phyloP scores from a whole-genome alignment of 2,113 vertebrate species.

The Natator depressus region DNA sequence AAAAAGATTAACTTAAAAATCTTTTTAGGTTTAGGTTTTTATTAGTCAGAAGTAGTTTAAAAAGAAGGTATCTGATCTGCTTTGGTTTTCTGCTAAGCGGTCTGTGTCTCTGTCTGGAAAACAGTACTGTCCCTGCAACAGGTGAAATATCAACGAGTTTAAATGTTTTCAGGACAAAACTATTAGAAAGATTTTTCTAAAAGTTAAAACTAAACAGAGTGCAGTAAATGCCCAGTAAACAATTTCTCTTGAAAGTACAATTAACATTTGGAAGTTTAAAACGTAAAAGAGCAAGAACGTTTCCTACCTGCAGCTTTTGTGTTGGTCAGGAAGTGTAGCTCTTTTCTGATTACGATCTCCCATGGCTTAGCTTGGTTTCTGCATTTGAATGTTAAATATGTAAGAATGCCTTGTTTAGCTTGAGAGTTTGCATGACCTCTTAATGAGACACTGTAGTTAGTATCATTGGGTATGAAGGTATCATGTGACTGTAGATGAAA shows the following conservation, averaged over 20 bases:
- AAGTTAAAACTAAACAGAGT: neutral
- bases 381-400: conserved; percentile 80
- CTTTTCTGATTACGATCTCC: conserved; percentile 74
- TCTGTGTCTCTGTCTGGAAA: neutral
- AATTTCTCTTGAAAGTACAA: conserved; percentile 20
- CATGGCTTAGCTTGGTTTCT: conserved; percentile 77
- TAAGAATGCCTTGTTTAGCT: conserved; percentile 69
- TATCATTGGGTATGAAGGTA: conserved; percentile 77
- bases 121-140: neutral
- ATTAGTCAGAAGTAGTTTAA: neutral
- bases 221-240: neutral
- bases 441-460: conserved; percentile 73
- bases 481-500: conserved; percentile 78
- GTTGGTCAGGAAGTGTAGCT: conserved; percentile 43
- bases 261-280: neutral
- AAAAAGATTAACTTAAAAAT: neutral
- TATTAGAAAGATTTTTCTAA: neutral
- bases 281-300: conserved; percentile 29
- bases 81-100: neutral
- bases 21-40: neutral
- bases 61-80: neutral
- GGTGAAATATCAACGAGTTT: conserved; percentile 12
- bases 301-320: conserved; percentile 71
- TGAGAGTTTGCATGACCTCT: conserved; percentile 77
- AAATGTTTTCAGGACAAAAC: neutral